phyloP scores from a whole-genome alignment of 2,888 invertebrate species.

The Podabrus alpinus region DNA sequence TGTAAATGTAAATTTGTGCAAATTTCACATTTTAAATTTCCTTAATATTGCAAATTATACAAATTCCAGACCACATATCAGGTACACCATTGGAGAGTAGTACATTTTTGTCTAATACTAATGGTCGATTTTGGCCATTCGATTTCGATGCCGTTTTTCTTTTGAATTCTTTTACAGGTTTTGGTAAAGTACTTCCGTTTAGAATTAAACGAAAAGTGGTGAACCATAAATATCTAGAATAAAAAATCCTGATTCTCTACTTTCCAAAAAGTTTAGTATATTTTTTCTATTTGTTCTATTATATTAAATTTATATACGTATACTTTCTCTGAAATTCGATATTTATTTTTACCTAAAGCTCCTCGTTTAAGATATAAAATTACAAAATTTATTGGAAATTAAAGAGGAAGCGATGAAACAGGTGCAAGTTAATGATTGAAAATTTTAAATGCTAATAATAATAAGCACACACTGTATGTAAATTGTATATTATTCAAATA shows the following conservation, averaged over 20 bases:
- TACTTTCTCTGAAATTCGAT: no score
- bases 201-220: no score
- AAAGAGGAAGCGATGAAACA: neutral
- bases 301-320: no score
- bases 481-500: neutral
- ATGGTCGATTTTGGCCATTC: no score
- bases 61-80: neutral
- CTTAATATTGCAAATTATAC: neutral
- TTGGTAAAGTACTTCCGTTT: no score
- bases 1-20: conserved; percentile 14
- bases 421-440: neutral
- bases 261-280: no score
- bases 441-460: neutral
- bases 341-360: no score
- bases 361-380: neutral
- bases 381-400: neutral
- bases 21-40: conserved; percentile 26
- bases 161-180: no score
- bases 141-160: no score
- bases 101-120: neutral
- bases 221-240: no score
- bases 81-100: neutral
- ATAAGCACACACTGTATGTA: neutral
- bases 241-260: no score
- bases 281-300: no score